phyloP scores from a whole-genome alignment of 2,797 vertebrate genomes.

The Eulemur coronatus region DNA sequence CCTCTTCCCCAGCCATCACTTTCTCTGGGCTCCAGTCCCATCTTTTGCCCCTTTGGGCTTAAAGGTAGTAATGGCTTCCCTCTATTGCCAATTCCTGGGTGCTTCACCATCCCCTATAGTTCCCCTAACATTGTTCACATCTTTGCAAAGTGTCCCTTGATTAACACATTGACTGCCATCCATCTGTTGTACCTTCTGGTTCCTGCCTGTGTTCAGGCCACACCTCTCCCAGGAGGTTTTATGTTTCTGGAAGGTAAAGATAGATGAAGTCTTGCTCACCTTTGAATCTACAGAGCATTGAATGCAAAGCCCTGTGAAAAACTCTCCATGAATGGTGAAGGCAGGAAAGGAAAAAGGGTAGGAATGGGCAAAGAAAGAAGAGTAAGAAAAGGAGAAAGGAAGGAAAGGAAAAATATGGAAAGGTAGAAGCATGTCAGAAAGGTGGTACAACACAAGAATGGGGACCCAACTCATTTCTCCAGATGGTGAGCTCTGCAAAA shows the following conservation, averaged over 20 bases:
- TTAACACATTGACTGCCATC: background rate
- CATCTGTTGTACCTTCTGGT: background rate
- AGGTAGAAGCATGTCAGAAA: background rate
- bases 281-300: background rate
- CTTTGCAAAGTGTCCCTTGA: background rate
- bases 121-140: background rate
- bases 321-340: background rate
- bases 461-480: background rate
- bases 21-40: background rate
- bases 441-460: background rate
- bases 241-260: background rate
- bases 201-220: background rate
- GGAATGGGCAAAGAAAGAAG: background rate
- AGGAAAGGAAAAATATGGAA: background rate
- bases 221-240: background rate
- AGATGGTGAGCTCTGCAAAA: background rate
- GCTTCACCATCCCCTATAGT: background rate
- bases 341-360: background rate
- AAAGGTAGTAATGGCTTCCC: background rate
- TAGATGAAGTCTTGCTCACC: background rate
- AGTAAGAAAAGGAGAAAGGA: background rate
- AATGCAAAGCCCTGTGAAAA: background rate
- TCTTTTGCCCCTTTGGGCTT: background rate
- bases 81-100: background rate
- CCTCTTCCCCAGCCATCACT: too few species aligned